These are phyloP conservation scores for Mastacembelus armatus DNA, from an alignment of 2,797 vertebrate genomes.

Conservation along the genomic window DNA sequence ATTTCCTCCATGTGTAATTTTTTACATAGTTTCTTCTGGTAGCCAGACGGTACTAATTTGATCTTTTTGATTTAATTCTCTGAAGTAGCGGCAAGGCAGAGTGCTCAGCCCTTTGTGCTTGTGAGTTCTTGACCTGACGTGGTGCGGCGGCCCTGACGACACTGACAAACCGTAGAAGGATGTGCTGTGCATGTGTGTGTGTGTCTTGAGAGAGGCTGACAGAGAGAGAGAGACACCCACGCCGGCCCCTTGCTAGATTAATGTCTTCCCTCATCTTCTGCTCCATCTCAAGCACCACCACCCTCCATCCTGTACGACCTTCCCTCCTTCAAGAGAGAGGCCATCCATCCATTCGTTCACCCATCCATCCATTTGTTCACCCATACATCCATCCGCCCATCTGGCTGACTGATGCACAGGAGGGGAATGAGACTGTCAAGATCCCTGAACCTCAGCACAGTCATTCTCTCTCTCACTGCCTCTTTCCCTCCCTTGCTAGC, in stretches of 20 bases:
- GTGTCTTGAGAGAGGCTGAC: constrained; percentile 29
- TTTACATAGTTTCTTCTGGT: not conserved
- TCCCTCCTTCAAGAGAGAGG: constrained; percentile 71
- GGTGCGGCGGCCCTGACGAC: constrained; percentile 23
- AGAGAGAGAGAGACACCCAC: constrained; percentile 40
- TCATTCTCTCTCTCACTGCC: constrained; percentile 49
- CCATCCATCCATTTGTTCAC: constrained; percentile 70
- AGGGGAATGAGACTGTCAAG: constrained; percentile 80
- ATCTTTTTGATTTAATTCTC: constrained; percentile 36
- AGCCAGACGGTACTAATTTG: constrained; percentile 26
- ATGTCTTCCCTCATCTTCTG: constrained; percentile 69
- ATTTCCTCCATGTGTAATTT: not conserved
- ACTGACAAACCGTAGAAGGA: constrained; percentile 18
- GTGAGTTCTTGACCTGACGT: constrained; percentile 45
- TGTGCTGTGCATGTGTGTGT: not conserved
- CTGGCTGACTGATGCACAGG: constrained; percentile 78
- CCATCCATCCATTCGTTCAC: constrained; percentile 73
- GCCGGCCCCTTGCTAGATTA: constrained; percentile 76
- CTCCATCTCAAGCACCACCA: constrained; percentile 70
- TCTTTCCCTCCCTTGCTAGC: constrained; percentile 36
- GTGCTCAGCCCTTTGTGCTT: constrained; percentile 18
- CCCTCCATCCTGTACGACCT: constrained; percentile 74
- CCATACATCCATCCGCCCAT: constrained; percentile 73
- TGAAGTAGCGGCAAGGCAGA: constrained; percentile 9
- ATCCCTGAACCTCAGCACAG: constrained; percentile 77